Conservation (phyloP, 2,888 invertebrate species). For the Chrysotoxum bicinctum region DNA sequence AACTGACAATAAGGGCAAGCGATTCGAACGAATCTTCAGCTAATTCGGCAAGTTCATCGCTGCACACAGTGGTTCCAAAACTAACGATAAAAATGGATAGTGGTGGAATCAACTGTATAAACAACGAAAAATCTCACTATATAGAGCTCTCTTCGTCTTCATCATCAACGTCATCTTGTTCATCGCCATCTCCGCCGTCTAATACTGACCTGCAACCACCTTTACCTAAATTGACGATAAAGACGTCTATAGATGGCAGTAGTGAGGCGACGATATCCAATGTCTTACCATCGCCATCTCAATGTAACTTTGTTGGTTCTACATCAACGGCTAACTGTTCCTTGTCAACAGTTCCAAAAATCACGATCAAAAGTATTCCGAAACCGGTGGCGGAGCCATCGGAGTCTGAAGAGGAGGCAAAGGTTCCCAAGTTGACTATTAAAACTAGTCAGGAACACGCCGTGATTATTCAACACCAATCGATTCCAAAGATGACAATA, state of each 20-base stretch:
- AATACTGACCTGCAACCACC: constrained; percentile 77
- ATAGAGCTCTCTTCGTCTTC: constrained; percentile 62
- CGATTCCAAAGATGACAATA: constrained; percentile 80
- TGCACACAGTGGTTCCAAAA: constrained; percentile 78
- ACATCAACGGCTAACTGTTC: constrained; percentile 69
- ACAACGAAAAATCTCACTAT: constrained; percentile 56
- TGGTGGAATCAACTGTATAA: constrained; percentile 73
- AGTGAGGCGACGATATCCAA: constrained; percentile 79
- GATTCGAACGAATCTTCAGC: constrained; percentile 77
- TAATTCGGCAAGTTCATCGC: constrained; percentile 75
- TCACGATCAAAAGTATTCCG: constrained; percentile 83
- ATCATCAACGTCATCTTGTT: constrained; percentile 68
- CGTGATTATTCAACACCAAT: constrained; percentile 82
- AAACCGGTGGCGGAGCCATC: constrained; percentile 72
- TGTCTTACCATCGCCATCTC: constrained; percentile 77
- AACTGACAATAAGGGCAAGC: constrained; percentile 79
- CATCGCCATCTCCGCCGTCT: constrained; percentile 69
- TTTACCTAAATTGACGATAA: constrained; percentile 85
- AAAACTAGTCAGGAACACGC: constrained; percentile 81
- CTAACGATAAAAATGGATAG: constrained; percentile 80
- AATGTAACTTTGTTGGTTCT: constrained; percentile 66
- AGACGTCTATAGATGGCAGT: constrained; percentile 81
- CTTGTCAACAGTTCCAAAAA: constrained; percentile 83
- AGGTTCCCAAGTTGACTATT: constrained; percentile 82
- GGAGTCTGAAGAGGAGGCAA: constrained; percentile 64